Base-by-base conservation (phyloP, 2,888 invertebrate genomes). In the Trissolcus japonicus region DNA sequence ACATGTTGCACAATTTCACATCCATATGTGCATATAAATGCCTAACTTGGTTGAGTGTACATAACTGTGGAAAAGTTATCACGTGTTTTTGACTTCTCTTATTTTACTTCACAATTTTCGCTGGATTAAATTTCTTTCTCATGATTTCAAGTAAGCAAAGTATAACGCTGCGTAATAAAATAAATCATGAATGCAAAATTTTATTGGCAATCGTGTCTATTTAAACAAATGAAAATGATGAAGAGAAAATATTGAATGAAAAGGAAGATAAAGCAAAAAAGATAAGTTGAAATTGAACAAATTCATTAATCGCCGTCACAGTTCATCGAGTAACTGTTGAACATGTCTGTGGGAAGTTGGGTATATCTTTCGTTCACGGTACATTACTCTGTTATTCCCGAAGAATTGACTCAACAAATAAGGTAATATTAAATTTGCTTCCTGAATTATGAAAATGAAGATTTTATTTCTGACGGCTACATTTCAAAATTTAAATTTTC, bases 351-450 rank as follows among this genome's bases (percentile, higher is more conserved):
- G 35, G 54, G 63, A 63, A 54, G 54, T 59, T 76, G 25, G 35
- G 35, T 76, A 61, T 80, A 78, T 80, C 79, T 76, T 66, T 35
- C 76, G 69, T 76, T 80, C 68, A 78, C 79, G 69, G 79, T 78
- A 77, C 75, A 76, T 63, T 79, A 63, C 75, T 68, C 68, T 48
- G 62, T 68, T 68, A 65, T 73, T 65, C 75, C 68, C 62, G 65
- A 55, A 41, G 61, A 63, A 76, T 74, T 69, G 69, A 19, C 57
- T 41, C 60, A n/a, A 29, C 13, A 48, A 41, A 65, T 60, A 60
- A 72, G 57, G 68, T 76, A 72, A 61, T 13, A 60, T 41, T 60
- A 13, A 50, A 63, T 51, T 76, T 62, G 54, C 46, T 65, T 19
- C n/a, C 40, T n/a, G 16, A 56, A 14, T 25, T 65, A 55, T 60